Evolutionary conservation across 1,140 invertebrate species (phyloP).

Genomic region (Drosophila auraria): DNA sequence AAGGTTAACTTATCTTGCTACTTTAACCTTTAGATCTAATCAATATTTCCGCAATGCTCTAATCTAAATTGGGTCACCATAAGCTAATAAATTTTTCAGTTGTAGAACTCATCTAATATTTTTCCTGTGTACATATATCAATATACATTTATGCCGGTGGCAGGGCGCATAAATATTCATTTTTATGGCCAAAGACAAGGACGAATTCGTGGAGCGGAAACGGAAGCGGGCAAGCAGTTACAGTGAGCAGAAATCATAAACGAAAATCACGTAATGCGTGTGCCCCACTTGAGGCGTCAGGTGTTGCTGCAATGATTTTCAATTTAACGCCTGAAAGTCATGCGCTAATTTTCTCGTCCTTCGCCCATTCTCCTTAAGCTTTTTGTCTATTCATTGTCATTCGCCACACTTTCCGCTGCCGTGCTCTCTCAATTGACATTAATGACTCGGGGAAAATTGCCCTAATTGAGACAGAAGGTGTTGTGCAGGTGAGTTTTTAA

Average conservation of each 20-base stretch:
- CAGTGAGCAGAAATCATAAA: slow-evolving; percentile 81
- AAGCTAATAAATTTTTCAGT: background rate
- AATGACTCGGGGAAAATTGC: slow-evolving; percentile 73
- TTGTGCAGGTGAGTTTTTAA: slow-evolving; percentile 59
- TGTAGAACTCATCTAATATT: slow-evolving; percentile 3
- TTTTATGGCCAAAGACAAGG: slow-evolving; percentile 76
- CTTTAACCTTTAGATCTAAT: too few relatives aligned
- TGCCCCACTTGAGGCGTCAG: slow-evolving; percentile 53
- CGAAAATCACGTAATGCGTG: slow-evolving; percentile 80
- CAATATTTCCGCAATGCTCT: too few relatives aligned
- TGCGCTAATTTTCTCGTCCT: slow-evolving; percentile 74
- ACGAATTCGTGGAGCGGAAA: slow-evolving; percentile 29
- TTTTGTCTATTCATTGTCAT: slow-evolving; percentile 81
- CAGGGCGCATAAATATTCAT: slow-evolving; percentile 78
- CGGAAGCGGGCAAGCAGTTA: slow-evolving; percentile 72
- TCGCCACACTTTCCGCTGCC: slow-evolving; percentile 57
- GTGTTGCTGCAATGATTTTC: slow-evolving; percentile 83
- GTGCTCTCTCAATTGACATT: slow-evolving; percentile 69
- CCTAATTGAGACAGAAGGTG: slow-evolving; percentile 73
- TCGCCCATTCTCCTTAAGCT: slow-evolving; percentile 1
- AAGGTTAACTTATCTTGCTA: background rate
- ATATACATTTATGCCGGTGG: slow-evolving; percentile 66
- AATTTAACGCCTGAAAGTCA: slow-evolving; percentile 82
- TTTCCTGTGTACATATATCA: slow-evolving; percentile 45
- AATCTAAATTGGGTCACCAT: background rate